Evolutionary conservation across 2,888 invertebrate genomes (phyloP).

Genomic region (Microplitis manilae): DNA sequence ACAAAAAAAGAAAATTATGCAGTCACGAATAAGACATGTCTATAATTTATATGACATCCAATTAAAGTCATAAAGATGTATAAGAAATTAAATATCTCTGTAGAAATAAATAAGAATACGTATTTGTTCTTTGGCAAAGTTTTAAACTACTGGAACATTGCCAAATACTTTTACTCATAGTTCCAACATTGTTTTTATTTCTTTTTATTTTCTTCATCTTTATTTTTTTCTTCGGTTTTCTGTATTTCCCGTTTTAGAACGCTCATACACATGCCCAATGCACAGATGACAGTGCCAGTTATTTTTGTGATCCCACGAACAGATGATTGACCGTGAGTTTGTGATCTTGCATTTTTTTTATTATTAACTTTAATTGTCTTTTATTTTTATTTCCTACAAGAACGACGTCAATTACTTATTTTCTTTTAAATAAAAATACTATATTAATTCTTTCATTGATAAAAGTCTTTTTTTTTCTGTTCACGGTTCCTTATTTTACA

Average conservation of each 20-base stretch:
- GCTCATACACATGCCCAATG: not conserved
- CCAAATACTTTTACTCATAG: constrained; percentile 30
- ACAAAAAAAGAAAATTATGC: not conserved
- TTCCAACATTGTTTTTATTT: constrained; percentile 30
- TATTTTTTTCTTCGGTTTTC: not conserved
- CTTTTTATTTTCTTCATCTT: constrained; percentile 31
- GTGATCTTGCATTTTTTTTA: not conserved
- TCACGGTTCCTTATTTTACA: not conserved
- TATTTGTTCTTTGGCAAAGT: constrained; percentile 3
- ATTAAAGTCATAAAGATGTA: not conserved
- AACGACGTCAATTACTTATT: no score
- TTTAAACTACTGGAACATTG: not conserved
- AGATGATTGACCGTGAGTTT: constrained; percentile 8
- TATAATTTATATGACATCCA: not conserved
- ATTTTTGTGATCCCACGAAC: not conserved
- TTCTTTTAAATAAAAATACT: no score
- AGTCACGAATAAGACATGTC: not conserved
- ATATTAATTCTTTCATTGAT: not conserved
- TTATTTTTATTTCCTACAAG: not conserved
- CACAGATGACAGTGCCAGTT: not conserved
- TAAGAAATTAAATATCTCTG: not conserved
- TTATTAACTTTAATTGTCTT: not conserved
- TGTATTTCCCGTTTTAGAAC: not conserved
- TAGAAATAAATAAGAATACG: not conserved
- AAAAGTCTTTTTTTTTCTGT: not conserved